Conservation (phyloP, 2,797 vertebrate genomes). For the Phalanger gymnotis region DNA sequence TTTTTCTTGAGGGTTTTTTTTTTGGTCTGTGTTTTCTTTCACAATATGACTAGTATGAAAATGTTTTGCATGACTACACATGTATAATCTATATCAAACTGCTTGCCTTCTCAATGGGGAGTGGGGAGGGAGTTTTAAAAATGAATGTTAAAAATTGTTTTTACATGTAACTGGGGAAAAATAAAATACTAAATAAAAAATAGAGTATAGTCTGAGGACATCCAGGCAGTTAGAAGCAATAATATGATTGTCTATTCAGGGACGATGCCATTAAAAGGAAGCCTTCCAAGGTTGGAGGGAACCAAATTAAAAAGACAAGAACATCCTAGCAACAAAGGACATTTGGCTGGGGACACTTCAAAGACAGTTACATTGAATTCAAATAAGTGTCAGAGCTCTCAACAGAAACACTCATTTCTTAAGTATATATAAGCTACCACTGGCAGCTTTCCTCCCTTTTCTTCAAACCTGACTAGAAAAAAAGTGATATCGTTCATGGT, state of each 20-base stretch:
- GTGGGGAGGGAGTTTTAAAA: too few species aligned
- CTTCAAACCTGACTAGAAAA: background rate
- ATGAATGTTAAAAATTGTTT: too few species aligned
- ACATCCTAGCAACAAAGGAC: background rate
- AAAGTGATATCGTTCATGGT: background rate
- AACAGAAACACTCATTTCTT: rapidly evolving
- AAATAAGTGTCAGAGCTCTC: background rate
- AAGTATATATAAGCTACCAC: background rate
- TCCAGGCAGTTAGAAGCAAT: background rate
- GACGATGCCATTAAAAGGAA: background rate
- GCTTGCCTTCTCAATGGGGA: too few species aligned
- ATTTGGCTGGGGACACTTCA: background rate
- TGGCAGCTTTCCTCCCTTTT: too few species aligned
- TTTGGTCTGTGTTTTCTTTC: too few species aligned
- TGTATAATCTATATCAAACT: too few species aligned
- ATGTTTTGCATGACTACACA: too few species aligned
- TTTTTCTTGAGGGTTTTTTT: too few species aligned
- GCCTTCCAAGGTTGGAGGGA: background rate
- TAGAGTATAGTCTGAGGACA: rapidly evolving
- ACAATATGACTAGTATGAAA: too few species aligned
- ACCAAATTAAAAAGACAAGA: background rate
- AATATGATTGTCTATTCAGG: too few species aligned
- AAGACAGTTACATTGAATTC: background rate
- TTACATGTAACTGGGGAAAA: too few species aligned
- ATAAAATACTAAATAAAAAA: too few species aligned